Evolutionary conservation across 2,888 invertebrate species (phyloP), one percentile per base, ranked within the genome.

Genomic region (Andrena praecox): DNA sequence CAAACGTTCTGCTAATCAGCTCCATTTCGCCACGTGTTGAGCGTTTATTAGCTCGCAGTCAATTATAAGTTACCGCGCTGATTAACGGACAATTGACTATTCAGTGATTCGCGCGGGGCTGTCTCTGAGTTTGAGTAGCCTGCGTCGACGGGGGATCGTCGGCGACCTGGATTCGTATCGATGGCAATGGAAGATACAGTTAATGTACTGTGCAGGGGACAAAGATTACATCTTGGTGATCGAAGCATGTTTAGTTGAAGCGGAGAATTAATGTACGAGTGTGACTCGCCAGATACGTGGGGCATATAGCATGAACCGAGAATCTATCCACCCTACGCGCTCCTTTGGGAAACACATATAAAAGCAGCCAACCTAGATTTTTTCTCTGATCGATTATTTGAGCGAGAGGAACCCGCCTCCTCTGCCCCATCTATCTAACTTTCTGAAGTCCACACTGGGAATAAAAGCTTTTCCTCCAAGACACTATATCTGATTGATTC

Each of bases 291-390:
- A 78, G 80, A 78, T 76, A 84, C 80, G 80, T 77, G 72, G 78
- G 72, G 74, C 82, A 83, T 74, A 62, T 68, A 72, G 77, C 63
- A 52, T 29, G 77, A 81, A 77, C 69, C 66, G 82, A 83, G 69
- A 77, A 71, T 73, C 84, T 77, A 82, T 80, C 77, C 80, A 78
- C 77, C 80, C 82, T 60, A 56, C 60, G 50, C 60, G 20, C 50
- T 77, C 86, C 82, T 87, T 20, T 29, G 87, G 80, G 88, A 83
- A 74, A 78, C 84, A 80, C 84, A 80, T 89, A 87, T 89, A 89
- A 82, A 82, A 88, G 74, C 80, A 54, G 64, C 68, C 80, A 81
- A 70, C 63, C 84, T 81, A 88, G 84, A 89, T 88, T 85, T 66
- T 69, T 80, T 73, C 70, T 68, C 76, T 67, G 75, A 87, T 86